phyloP scores from a whole-genome alignment of 2,797 vertebrate genomes.

The Scarus forsteni region DNA sequence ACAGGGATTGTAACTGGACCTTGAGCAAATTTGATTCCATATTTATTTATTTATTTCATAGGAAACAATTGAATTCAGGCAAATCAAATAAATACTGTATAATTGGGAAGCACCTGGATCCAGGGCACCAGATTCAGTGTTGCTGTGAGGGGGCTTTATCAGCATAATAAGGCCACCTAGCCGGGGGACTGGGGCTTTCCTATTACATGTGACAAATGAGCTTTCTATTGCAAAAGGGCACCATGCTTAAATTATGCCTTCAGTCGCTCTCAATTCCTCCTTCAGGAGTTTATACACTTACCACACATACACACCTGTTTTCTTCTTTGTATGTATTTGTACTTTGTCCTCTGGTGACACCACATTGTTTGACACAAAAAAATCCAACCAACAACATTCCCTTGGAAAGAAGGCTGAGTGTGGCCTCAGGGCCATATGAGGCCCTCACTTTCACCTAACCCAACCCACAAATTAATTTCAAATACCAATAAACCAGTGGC shows the following conservation, averaged over 20 bases:
- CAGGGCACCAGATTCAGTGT: background rate
- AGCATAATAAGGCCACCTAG: slow-evolving; percentile 34
- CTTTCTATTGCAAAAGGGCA: background rate
- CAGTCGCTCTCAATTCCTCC: background rate
- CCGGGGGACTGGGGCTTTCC: slow-evolving; percentile 2
- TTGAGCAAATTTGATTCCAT: background rate
- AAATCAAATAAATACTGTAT: background rate
- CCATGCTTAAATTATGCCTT: slow-evolving; percentile 10
- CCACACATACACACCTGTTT: background rate
- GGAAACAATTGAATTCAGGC: background rate
- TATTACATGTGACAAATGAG: slow-evolving; percentile 30
- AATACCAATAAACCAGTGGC: no score
- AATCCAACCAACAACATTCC: no score
- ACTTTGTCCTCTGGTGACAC: no score
- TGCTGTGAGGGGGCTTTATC: slow-evolving; percentile 15
- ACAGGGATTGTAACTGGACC: background rate
- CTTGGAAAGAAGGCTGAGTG: no score
- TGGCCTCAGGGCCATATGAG: no score
- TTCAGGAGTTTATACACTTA: background rate
- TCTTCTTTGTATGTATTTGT: background rate
- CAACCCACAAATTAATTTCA: no score
- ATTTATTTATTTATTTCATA: background rate
- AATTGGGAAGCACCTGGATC: background rate
- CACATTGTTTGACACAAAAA: no score
- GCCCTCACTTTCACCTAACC: no score